Percentiles rank a stretch among this genome's conserved stretches.
Conservation (phyloP, 1,140 invertebrate genomes). For the Cydia pomonella region DNA sequence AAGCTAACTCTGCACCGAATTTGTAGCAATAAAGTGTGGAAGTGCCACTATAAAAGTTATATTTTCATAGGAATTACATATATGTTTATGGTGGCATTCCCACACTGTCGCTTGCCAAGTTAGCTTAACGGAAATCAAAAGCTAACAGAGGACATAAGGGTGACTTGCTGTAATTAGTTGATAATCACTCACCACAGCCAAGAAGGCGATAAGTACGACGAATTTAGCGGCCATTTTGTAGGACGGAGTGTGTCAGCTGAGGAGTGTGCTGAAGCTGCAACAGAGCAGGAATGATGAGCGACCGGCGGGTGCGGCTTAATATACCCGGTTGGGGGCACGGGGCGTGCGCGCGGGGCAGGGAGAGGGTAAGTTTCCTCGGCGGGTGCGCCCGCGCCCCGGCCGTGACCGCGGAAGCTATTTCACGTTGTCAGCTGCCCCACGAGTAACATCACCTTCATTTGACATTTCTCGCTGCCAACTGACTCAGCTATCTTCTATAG, state of each 20-base stretch:
- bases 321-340: constrained; percentile 4
- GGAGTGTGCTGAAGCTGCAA: constrained; percentile 6
- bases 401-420: background rate
- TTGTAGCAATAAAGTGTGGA: too few relatives aligned
- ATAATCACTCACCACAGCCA: constrained; percentile 64
- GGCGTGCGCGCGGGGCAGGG: background rate
- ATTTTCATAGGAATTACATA: too few relatives aligned
- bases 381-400: constrained; percentile 3
- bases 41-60: too few relatives aligned
- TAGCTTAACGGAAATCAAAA: too few relatives aligned
- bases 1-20: too few relatives aligned
- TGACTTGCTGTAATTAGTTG: background rate
- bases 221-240: constrained; percentile 56
- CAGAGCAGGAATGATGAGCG: constrained; percentile 20
- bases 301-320: background rate
- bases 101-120: too few relatives aligned
- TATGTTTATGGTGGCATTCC: too few relatives aligned
- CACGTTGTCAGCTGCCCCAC: background rate
- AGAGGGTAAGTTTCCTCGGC: background rate
- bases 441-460: constrained; percentile 17
- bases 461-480: background rate
- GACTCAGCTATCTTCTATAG: background rate
- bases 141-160: too few relatives aligned
- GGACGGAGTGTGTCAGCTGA: constrained; percentile 22
- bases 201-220: constrained; percentile 57